phyloP scores from a whole-genome alignment of 1,140 invertebrate genomes.

The Pseudomyrmex dendroicus region DNA sequence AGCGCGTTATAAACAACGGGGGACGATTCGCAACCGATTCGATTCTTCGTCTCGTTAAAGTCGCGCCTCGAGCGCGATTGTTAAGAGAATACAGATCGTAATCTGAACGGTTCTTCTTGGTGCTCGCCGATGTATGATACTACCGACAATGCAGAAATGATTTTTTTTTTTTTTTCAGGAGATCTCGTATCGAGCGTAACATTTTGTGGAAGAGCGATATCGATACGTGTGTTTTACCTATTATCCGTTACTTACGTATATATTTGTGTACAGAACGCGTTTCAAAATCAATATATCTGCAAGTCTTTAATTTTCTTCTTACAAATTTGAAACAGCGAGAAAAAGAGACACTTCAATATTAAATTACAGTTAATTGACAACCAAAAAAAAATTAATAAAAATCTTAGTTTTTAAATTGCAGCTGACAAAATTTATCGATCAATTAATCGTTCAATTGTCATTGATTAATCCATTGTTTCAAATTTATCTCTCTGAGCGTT shows the following conservation, averaged over 20 bases:
- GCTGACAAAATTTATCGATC: neutral
- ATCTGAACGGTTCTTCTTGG: neutral
- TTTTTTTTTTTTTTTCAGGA: constrained; percentile 11
- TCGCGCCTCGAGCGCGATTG: constrained; percentile 46
- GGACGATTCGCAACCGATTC: constrained; percentile 28
- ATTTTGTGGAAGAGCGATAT: neutral
- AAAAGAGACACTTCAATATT: neutral
- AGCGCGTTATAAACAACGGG: constrained; percentile 28
- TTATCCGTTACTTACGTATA: neutral
- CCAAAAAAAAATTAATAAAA: neutral
- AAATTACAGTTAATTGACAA: neutral
- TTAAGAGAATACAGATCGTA: constrained; percentile 39
- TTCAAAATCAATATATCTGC: neutral
- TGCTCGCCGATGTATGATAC: constrained; percentile 11
- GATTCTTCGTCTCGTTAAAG: constrained; percentile 49
- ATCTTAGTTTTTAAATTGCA: no score
- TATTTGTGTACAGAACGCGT: no score
- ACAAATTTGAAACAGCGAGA: no score
- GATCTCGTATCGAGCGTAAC: neutral
- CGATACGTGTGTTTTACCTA: neutral
- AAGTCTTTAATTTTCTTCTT: neutral
- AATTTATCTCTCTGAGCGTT: neutral
- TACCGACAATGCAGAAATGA: constrained; percentile 1
- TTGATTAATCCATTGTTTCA: neutral
- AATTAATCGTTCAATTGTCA: neutral